Evolutionary conservation across 2,113 vertebrate genomes (phyloP).

Genomic region (Halcyon malimbica): DNA sequence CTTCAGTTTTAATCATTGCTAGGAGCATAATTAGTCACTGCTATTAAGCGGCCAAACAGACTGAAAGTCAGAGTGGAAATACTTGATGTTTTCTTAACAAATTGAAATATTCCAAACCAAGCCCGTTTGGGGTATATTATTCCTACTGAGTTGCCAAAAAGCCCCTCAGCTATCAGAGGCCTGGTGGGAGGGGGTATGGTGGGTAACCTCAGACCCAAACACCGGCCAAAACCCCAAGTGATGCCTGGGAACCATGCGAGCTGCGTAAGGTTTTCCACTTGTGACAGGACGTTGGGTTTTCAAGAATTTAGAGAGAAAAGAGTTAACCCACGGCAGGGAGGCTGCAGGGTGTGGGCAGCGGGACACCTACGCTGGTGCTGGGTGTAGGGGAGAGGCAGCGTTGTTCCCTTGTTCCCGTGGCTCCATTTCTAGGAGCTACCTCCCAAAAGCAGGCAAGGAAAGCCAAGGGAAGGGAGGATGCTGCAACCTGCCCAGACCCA

Average conservation of each 20-base stretch:
- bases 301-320: too few relatives aligned
- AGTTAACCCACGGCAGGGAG: not conserved
- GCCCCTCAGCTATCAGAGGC: not conserved
- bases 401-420: not conserved
- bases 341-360: not conserved
- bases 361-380: not conserved
- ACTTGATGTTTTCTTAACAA: not conserved
- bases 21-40: not conserved
- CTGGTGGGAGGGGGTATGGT: not conserved
- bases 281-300: not conserved
- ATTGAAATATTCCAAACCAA: not conserved
- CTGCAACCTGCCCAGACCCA: not conserved
- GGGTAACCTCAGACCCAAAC: not conserved
- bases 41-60: not conserved
- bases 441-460: not conserved
- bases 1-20: not conserved
- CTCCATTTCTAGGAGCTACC: not conserved
- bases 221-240: not conserved
- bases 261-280: fast-evolving
- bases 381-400: not conserved
- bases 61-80: not conserved
- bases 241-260: not conserved
- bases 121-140: not conserved
- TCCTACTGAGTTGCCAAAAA: not conserved
- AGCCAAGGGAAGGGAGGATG: not conserved